Evolutionary conservation across 2,888 invertebrate species (phyloP), one percentile per base, ranked within the genome.

Genomic region (Boloria selene): DNA sequence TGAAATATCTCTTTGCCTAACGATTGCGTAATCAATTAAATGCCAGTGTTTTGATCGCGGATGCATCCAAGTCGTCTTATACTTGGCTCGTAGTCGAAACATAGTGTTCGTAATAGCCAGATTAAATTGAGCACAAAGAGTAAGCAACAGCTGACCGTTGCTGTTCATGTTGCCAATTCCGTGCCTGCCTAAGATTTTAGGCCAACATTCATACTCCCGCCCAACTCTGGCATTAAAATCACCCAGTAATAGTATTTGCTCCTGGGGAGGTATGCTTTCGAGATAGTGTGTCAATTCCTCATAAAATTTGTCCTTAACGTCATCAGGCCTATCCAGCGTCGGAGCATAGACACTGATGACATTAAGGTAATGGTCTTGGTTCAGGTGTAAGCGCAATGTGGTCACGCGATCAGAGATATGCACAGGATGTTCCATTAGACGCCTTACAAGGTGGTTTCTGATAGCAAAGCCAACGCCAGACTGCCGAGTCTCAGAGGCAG

Each of bases 1-100:
- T 4, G 60, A 50, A 1, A 74, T 10, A 22, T 75, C 72, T 17
- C 56, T 22, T 47, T 69, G 71, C 7, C 72, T 44, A 0, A 72
- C 68, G 6, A 74, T 70, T 1, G 67, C 70, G 47, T 74, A 67
- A 38, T 74, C 72, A 1, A 74, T 69, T 7, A 75, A 50, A 50
- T 75, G 75, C 73, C 74, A 75, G 52, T 77, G 74, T 45, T 70
- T 72, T 4, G 76, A 77, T 42, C 75, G 59, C 5, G 75, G 75
- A 26, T 78, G 74, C 77, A 75, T 76, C 74, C 75, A 76, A 0
- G 75, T 74, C 0, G 65, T 72, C n/a, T 78, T 77, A 26, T 74
- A n/a, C 52, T 76, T 77, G 0, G 64, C 70, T 0, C 72, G 53
- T 3, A 77, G 70, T 61, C 75, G 58, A 26, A 77, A 77, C 67